These are phyloP conservation scores for Gasteruption jaculator DNA, from an alignment of 2,888 invertebrate species.

Conservation along the genomic window DNA sequence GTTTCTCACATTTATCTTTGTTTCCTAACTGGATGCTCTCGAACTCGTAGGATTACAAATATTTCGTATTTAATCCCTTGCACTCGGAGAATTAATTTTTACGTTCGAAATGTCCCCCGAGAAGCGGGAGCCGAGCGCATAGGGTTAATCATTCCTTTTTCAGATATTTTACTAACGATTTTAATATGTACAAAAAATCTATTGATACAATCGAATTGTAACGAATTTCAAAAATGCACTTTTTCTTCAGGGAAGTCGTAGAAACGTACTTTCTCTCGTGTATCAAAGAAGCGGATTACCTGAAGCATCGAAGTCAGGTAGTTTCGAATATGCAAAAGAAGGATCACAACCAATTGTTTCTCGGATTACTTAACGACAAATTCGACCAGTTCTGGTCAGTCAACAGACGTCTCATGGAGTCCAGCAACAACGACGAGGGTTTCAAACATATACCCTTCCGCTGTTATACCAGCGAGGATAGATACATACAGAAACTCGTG, in stretches of 20 bases:
- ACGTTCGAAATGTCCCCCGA: too few relatives aligned
- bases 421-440: slow-evolving; percentile 70
- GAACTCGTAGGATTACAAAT: too few relatives aligned
- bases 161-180: not conserved
- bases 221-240: too few relatives aligned
- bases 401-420: slow-evolving; percentile 92
- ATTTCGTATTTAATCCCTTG: too few relatives aligned
- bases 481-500: slow-evolving; percentile 71
- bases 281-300: slow-evolving; percentile 96
- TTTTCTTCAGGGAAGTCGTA: slow-evolving; percentile 71
- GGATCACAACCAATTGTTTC: slow-evolving; percentile 95
- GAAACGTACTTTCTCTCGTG: slow-evolving; percentile 94
- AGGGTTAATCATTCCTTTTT: too few relatives aligned
- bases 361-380: slow-evolving; percentile 90
- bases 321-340: slow-evolving; percentile 91
- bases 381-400: slow-evolving; percentile 99
- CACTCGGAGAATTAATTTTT: too few relatives aligned
- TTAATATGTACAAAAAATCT: not conserved
- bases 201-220: too few relatives aligned
- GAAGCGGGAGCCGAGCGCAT: too few relatives aligned
- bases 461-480: slow-evolving; percentile 67
- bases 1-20: too few relatives aligned
- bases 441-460: slow-evolving; percentile 89
- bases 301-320: slow-evolving; percentile 90
- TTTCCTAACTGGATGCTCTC: too few relatives aligned